Conservation (phyloP, 2,797 vertebrate genomes). For the Champsocephalus esox region DNA sequence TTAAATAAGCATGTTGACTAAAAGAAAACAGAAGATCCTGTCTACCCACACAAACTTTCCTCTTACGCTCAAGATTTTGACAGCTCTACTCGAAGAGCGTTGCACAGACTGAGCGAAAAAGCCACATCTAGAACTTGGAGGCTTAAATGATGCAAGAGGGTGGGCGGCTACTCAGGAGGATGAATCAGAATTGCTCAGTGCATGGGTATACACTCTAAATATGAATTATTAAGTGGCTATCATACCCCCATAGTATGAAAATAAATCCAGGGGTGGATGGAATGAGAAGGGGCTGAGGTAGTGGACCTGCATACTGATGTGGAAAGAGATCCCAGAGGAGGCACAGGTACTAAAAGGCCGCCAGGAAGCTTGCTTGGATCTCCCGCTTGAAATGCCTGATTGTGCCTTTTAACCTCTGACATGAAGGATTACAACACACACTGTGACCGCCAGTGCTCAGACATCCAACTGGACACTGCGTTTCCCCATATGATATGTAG, state of each 20-base stretch:
- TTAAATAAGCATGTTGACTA: conserved; percentile 76
- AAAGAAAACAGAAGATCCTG: conserved; percentile 73
- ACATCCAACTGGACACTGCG: conserved; percentile 17
- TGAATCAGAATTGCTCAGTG: conserved; percentile 91
- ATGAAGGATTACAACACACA: conserved; percentile 45
- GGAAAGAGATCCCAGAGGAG: conserved; percentile 69
- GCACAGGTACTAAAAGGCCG: conserved; percentile 69
- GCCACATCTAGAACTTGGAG: conserved; percentile 74
- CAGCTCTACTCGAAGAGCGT: conserved; percentile 79
- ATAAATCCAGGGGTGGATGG: conserved; percentile 84
- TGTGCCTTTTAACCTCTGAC: conserved; percentile 75
- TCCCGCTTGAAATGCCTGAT: conserved; percentile 60
- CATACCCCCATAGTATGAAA: conserved; percentile 88
- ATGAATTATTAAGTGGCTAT: conserved; percentile 89
- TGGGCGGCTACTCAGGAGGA: conserved; percentile 84
- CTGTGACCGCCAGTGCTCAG: conserved; percentile 5
- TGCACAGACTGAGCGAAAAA: conserved; percentile 68
- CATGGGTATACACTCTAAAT: conserved; percentile 87
- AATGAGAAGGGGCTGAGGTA: conserved; percentile 76
- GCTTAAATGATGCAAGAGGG: conserved; percentile 87
- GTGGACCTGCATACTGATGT: conserved; percentile 84
- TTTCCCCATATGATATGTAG: neutral
- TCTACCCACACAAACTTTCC: conserved; percentile 72
- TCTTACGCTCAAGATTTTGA: conserved; percentile 73
- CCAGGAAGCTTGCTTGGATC: conserved; percentile 64